phyloP scores from a whole-genome alignment of 2,888 invertebrate species.

The Tetragnatha montana region DNA sequence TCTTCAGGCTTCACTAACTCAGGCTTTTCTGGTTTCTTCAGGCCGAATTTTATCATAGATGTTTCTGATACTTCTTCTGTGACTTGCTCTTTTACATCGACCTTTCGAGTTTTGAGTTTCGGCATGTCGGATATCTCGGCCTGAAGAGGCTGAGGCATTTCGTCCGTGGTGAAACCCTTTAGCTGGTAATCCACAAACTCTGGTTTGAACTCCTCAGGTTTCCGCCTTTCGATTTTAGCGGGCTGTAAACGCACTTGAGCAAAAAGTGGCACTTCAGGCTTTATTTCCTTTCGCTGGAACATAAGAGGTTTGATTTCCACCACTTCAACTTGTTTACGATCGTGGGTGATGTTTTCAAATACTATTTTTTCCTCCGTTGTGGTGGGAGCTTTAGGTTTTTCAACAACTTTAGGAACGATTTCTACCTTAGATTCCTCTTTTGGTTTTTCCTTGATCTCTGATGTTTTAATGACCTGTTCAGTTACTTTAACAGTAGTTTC shows the following conservation, averaged over 20 bases:
- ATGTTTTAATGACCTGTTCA: constrained; percentile 1
- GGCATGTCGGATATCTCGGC: constrained; percentile 34
- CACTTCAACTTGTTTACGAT: constrained; percentile 37
- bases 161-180: constrained; percentile 51
- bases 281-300: constrained; percentile 45
- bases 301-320: constrained; percentile 24
- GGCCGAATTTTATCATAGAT: constrained; percentile 2
- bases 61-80: constrained; percentile 20
- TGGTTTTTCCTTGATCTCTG: not conserved
- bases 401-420: constrained; percentile 18
- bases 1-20: constrained; percentile 9
- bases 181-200: constrained; percentile 63
- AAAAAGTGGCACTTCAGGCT: constrained; percentile 56
- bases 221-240: constrained; percentile 57
- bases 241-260: constrained; percentile 55
- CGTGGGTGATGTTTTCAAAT: constrained; percentile 49
- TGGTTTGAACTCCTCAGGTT: constrained; percentile 56
- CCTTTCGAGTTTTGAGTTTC: constrained; percentile 41
- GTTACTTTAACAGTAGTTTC: constrained; percentile 14
- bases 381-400: constrained; percentile 15
- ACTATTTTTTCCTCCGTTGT: constrained; percentile 23
- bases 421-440: constrained; percentile 28
- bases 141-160: constrained; percentile 38
- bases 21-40: constrained; percentile 41
- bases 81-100: constrained; percentile 15